Conservation (phyloP, 2,113 vertebrate species). For the Bungarus multicinctus region DNA sequence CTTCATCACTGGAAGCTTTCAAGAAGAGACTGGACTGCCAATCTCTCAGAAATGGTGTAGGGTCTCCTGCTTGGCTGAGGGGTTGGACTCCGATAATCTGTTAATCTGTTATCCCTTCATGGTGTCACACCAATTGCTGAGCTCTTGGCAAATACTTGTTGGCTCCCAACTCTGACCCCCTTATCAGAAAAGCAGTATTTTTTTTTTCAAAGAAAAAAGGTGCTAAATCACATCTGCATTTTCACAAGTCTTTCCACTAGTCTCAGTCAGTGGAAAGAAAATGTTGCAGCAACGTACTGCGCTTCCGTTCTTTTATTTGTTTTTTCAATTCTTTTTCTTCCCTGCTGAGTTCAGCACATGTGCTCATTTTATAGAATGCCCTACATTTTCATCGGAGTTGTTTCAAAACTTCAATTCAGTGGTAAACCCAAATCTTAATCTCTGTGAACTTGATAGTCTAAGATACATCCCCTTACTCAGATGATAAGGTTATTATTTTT, state of each 20-base stretch:
- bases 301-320: neutral
- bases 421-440: too few relatives aligned
- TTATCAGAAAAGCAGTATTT: neutral
- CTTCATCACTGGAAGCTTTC: too few relatives aligned
- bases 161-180: neutral
- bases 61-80: too few relatives aligned
- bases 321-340: neutral
- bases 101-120: neutral
- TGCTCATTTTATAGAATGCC: neutral
- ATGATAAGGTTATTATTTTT: neutral
- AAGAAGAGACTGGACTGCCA: neutral
- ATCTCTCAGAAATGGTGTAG: too few relatives aligned
- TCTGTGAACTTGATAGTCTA: neutral
- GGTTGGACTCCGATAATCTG: too few relatives aligned
- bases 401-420: neutral
- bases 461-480: neutral
- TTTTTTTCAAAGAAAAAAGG: neutral
- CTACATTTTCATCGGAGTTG: neutral
- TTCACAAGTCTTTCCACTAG: neutral
- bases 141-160: neutral
- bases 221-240: neutral
- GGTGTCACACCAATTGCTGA: neutral
- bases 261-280: neutral
- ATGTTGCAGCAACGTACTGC: neutral
- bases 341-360: neutral